Conservation (phyloP, 2,113 vertebrate genomes). For the Martes martes region DNA sequence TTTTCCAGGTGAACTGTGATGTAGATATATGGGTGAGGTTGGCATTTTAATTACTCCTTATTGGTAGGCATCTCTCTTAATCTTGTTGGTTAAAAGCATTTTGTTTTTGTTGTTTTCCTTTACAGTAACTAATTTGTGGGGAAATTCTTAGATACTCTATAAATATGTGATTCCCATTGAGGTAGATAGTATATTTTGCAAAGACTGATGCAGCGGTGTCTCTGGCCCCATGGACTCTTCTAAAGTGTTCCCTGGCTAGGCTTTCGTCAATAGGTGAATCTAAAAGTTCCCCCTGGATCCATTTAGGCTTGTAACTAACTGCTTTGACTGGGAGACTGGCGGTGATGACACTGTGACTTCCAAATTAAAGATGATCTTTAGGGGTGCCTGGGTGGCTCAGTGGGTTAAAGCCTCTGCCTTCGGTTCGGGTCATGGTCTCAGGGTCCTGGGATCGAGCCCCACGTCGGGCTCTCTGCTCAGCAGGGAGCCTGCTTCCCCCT, state of each 20-base stretch:
- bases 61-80: neutral
- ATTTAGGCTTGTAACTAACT: neutral
- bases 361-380: neutral
- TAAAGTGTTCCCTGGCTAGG: rapidly evolving
- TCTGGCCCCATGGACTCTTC: neutral
- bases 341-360: neutral
- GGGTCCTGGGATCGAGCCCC: too few species aligned
- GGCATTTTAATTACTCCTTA: neutral
- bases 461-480: too few species aligned
- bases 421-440: too few species aligned
- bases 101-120: neutral
- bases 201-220: neutral
- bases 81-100: neutral
- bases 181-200: neutral
- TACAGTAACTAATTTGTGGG: neutral
- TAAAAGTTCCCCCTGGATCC: neutral
- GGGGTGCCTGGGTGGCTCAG: too few species aligned
- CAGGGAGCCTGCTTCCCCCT: too few species aligned
- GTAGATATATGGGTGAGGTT: neutral
- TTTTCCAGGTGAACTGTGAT: neutral
- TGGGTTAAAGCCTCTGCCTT: too few species aligned
- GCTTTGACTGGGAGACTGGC: neutral
- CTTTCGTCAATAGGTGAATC: neutral
- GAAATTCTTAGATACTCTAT: neutral
- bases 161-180: neutral